Percentiles rank a stretch among this genome's conserved stretches.
Conservation (phyloP, 2,797 vertebrate species). For the Leucoraja ocellata region DNA sequence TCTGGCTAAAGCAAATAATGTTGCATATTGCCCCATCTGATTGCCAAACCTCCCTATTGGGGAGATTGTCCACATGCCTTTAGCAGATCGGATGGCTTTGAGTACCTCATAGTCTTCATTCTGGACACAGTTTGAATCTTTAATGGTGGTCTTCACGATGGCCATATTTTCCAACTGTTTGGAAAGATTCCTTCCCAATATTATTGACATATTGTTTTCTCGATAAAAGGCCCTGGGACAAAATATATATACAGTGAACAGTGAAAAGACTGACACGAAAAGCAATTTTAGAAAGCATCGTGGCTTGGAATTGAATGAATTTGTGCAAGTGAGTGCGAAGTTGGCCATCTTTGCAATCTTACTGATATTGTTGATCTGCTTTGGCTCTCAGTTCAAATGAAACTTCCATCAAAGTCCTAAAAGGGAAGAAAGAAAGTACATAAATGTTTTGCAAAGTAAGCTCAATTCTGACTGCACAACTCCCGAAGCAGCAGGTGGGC, state of each 20-base stretch:
- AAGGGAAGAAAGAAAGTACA: background rate
- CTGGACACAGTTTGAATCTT: background rate
- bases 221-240: no score
- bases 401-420: background rate
- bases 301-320: background rate
- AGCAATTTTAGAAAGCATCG: background rate
- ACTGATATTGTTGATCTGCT: no score
- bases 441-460: background rate
- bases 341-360: background rate
- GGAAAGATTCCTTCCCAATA: background rate
- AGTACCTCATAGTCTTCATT: background rate
- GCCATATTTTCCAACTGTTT: background rate
- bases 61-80: conserved; percentile 50
- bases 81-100: conserved; percentile 6
- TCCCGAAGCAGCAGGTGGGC: background rate
- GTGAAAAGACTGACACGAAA: background rate
- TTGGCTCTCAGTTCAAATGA: background rate
- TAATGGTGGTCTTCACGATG: background rate
- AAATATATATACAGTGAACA: background rate
- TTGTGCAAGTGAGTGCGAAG: no score
- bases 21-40: conserved; percentile 53
- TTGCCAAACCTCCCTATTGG: conserved; percentile 51
- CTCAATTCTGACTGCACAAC: background rate
- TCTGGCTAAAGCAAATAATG: conserved; percentile 50
- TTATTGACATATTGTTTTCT: background rate